Conservation (phyloP, 2,113 vertebrate genomes). For the Girardinichthys multiradiatus region DNA sequence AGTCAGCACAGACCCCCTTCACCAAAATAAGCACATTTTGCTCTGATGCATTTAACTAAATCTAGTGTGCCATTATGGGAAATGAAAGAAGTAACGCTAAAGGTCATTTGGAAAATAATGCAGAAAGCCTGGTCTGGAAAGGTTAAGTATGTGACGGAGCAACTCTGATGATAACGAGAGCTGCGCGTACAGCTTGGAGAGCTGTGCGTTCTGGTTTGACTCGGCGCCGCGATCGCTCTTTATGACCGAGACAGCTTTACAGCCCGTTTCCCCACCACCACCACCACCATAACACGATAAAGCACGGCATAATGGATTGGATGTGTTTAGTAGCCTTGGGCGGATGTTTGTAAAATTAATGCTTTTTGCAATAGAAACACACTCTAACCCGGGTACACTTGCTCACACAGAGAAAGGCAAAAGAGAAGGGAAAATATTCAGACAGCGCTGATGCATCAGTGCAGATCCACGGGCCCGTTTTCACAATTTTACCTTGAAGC, state of each 20-base stretch:
- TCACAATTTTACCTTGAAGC: slow-evolving; percentile 49
- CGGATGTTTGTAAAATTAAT: slow-evolving; percentile 82
- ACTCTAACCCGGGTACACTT: slow-evolving; percentile 81
- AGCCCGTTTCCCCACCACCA: slow-evolving; percentile 72
- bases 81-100: slow-evolving; percentile 82
- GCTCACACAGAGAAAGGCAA: slow-evolving; percentile 49
- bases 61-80: slow-evolving; percentile 80
- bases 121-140: slow-evolving; percentile 78
- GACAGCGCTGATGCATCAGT: slow-evolving; percentile 53
- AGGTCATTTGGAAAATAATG: slow-evolving; percentile 83
- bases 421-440: slow-evolving; percentile 37
- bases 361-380: slow-evolving; percentile 77
- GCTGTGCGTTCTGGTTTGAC: slow-evolving; percentile 71
- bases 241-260: slow-evolving; percentile 82
- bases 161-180: slow-evolving; percentile 74
- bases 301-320: slow-evolving; percentile 81
- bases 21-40: slow-evolving; percentile 79
- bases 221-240: slow-evolving; percentile 76
- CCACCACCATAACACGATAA: slow-evolving; percentile 78
- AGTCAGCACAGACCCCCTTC: slow-evolving; percentile 54
- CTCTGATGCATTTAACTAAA: slow-evolving; percentile 77
- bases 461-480: slow-evolving; percentile 52
- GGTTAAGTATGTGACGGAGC: slow-evolving; percentile 83
- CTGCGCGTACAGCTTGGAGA: slow-evolving; percentile 68
- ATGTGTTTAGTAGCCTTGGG: slow-evolving; percentile 82